Conservation (phyloP, 2,888 invertebrate species). For the Hypena proboscidalis region DNA sequence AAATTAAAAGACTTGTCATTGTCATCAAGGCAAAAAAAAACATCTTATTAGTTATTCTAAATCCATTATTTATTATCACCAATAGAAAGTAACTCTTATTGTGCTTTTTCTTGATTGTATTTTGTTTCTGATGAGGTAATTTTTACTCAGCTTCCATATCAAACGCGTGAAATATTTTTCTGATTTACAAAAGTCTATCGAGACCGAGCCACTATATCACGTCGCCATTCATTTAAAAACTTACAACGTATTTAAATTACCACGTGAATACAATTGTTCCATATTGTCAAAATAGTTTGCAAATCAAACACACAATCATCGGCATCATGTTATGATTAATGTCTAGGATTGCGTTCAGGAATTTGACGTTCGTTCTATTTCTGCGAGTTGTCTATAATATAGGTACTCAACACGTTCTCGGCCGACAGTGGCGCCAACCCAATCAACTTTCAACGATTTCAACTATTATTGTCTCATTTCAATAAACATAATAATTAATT, state of each 20-base stretch:
- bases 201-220: background rate
- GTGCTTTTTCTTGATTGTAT: no score
- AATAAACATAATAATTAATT: slow-evolving; percentile 59
- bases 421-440: slow-evolving; percentile 55
- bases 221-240: no score
- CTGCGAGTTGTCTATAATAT: slow-evolving; percentile 25
- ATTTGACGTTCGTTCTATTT: slow-evolving; percentile 43
- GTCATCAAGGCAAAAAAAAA: no score
- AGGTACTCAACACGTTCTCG: slow-evolving; percentile 21
- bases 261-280: background rate
- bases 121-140: no score
- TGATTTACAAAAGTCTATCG: no score
- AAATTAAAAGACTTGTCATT: no score
- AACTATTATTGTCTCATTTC: slow-evolving; percentile 62
- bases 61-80: no score
- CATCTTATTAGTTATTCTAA: no score
- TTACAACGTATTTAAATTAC: background rate
- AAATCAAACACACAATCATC: slow-evolving; percentile 11
- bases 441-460: slow-evolving; percentile 56
- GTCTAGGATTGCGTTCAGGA: slow-evolving; percentile 31
- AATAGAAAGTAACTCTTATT: no score
- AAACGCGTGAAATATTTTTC: no score
- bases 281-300: slow-evolving; percentile 18
- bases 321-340: slow-evolving; percentile 31
- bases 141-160: no score